These are phyloP conservation scores for Bryconaethiops microstoma DNA, from an alignment of 2,797 vertebrate genomes.

Conservation along the genomic window DNA sequence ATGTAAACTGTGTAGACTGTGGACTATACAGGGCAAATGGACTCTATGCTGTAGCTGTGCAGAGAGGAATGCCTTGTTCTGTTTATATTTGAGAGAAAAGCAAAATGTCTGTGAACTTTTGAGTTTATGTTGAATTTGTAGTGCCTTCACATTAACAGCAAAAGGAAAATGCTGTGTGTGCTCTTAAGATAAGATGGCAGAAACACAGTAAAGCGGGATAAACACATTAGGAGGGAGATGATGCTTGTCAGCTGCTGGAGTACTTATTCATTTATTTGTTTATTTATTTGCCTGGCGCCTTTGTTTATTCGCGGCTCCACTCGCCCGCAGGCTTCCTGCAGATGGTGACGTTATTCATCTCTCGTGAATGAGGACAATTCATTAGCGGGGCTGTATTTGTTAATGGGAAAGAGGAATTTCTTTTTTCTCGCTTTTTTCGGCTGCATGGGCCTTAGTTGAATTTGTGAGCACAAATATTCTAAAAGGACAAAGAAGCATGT, in stretches of 20 bases:
- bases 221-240: not conserved
- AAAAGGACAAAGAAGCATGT: not conserved
- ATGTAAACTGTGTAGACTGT: no score
- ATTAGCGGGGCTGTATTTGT: constrained; percentile 39
- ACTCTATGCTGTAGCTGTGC: no score
- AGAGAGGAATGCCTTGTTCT: no score
- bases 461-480: not conserved
- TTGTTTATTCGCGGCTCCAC: constrained; percentile 10
- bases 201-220: not conserved
- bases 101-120: not conserved
- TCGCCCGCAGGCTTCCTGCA: constrained; percentile 51
- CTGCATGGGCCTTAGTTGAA: not conserved
- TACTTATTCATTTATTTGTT: constrained; percentile 23
- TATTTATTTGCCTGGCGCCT: not conserved
- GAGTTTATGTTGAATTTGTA: not conserved
- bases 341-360: constrained; percentile 49
- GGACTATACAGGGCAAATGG: no score
- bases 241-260: not conserved
- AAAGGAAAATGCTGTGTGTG: not conserved
- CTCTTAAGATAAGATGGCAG: not conserved
- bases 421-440: constrained; percentile 3
- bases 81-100: no score
- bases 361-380: constrained; percentile 50
- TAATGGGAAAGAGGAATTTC: constrained; percentile 9
- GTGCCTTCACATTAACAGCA: not conserved